These are phyloP conservation scores for Tinamus guttatus DNA, from an alignment of 2,113 vertebrate species.

Conservation along the genomic window DNA sequence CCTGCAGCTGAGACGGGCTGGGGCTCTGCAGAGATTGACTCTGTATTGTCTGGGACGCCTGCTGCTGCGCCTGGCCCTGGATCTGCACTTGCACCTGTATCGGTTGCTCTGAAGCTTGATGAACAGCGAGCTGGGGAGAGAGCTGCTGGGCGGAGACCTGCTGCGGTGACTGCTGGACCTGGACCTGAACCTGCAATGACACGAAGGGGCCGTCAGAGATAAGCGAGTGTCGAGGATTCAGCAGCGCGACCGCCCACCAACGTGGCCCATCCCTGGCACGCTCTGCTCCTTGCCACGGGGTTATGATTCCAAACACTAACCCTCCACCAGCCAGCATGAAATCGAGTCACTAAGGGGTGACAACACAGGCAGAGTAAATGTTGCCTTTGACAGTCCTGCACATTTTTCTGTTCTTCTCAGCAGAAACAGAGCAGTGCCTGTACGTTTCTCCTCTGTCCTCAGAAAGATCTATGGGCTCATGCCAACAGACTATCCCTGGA, in stretches of 20 bases:
- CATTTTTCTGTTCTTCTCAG: neutral
- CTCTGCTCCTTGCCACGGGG: neutral
- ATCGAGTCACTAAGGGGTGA: neutral
- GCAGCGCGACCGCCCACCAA: neutral
- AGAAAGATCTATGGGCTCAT: neutral
- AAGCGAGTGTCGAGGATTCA: fast-evolving
- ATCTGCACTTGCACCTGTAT: constrained; percentile 98
- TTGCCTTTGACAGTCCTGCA: neutral
- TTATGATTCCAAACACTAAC: neutral
- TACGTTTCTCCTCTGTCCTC: neutral
- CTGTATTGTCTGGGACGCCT: constrained; percentile 81
- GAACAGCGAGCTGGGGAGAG: constrained; percentile 90
- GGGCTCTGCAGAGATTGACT: constrained; percentile 85
- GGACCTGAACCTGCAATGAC: constrained; percentile 82
- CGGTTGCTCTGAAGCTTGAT: constrained; percentile 90
- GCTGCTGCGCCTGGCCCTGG: constrained; percentile 91
- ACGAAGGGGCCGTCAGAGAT: constrained; percentile 49
- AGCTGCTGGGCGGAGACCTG: constrained; percentile 89
- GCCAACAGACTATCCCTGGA: neutral
- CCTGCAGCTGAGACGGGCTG: constrained; percentile 88
- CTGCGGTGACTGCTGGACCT: constrained; percentile 86
- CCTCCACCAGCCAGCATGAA: neutral
- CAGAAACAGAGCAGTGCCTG: neutral
- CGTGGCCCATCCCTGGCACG: neutral
- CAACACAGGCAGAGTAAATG: neutral